Conservation (phyloP, 2,888 invertebrate genomes). For the Tuta absoluta region DNA sequence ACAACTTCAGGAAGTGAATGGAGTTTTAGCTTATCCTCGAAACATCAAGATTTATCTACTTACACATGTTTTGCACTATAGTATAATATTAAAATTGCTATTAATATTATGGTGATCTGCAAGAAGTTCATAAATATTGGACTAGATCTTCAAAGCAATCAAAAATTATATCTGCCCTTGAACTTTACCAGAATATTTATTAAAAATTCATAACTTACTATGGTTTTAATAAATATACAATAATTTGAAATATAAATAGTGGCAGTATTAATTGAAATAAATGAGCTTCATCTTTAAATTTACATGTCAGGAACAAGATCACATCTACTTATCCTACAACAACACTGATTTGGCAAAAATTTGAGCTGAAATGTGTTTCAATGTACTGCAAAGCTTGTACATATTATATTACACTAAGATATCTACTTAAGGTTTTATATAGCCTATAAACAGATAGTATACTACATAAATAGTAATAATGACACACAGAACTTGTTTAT, state of each 20-base stretch:
- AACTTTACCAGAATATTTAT: neutral
- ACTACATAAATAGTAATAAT: neutral
- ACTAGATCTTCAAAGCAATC: slow-evolving; percentile 44
- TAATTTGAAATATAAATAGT: slow-evolving; percentile 10
- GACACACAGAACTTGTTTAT: neutral
- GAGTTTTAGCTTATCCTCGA: too few species aligned
- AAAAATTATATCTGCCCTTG: slow-evolving; percentile 1
- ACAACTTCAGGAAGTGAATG: too few species aligned
- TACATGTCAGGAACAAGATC: slow-evolving; percentile 32
- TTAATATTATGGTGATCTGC: neutral
- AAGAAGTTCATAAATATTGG: slow-evolving; percentile 41
- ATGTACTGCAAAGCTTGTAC: slow-evolving; percentile 37
- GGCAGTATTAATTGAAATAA: slow-evolving; percentile 30
- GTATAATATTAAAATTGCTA: neutral
- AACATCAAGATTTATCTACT: neutral
- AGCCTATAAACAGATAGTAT: slow-evolving; percentile 7
- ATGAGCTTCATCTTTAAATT: slow-evolving; percentile 35
- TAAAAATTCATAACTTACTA: slow-evolving; percentile 27
- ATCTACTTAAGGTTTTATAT: neutral
- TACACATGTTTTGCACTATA: slow-evolving; percentile 18
- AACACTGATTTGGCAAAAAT: slow-evolving; percentile 73
- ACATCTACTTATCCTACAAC: slow-evolving; percentile 44
- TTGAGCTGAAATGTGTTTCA: slow-evolving; percentile 61
- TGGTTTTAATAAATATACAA: too few species aligned
- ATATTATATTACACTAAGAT: slow-evolving; percentile 10